These are phyloP conservation scores for Phylloscopus collybita DNA, from an alignment of 2,797 vertebrate genomes.

Conservation along the genomic window DNA sequence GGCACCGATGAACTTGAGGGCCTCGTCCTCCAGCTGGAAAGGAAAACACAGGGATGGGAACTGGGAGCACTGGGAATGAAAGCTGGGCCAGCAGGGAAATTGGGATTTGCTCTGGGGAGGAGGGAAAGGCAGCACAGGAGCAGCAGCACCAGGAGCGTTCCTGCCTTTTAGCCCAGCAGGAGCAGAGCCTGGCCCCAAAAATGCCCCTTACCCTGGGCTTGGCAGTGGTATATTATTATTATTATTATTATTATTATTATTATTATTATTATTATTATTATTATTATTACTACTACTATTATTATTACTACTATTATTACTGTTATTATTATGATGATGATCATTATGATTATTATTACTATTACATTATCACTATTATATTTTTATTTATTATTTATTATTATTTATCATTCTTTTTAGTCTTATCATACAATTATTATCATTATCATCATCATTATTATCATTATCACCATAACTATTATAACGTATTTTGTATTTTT, in stretches of 20 bases:
- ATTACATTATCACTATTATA: no score
- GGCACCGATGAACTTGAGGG: constrained; percentile 93
- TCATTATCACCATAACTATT: no score
- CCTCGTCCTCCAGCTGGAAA: constrained; percentile 92
- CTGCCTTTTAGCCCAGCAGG: not conserved
- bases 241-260: no score
- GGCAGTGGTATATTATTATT: not conserved
- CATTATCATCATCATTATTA: no score
- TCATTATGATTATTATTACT: no score
- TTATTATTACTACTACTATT: no score
- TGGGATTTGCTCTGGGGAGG: not conserved
- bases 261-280: not conserved
- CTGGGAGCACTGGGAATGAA: not conserved
- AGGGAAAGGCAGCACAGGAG: not conserved
- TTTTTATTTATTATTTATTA: no score
- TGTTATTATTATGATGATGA: no score
- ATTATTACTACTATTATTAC: no score
- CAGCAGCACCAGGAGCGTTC: rapidly evolving
- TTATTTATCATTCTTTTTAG: no score
- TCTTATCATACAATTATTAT: no score
- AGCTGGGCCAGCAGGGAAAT: not conserved
- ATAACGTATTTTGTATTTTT: no score
- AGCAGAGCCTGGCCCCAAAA: not conserved
- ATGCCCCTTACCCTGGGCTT: not conserved
- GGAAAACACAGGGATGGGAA: not conserved